A percentile compares a stretch with the other conserved stretches of the same genome.
Evolutionary conservation across 1,140 invertebrate genomes (phyloP).

Genomic region (Diorhabda carinulata): DNA sequence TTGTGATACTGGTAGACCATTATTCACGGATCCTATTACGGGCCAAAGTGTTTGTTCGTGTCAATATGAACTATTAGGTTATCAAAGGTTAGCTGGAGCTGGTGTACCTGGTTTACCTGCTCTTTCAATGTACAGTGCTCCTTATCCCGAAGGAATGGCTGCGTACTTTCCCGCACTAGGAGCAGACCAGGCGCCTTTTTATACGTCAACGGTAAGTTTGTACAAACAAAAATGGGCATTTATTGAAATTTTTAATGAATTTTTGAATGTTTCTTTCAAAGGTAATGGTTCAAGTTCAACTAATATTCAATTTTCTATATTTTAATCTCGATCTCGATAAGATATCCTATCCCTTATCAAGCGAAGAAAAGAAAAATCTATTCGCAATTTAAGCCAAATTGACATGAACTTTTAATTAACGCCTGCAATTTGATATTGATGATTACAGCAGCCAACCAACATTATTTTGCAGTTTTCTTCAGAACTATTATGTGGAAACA

Average conservation of each 20-base stretch:
- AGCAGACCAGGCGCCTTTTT: constrained; percentile 77
- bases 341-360: too few species aligned
- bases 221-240: neutral
- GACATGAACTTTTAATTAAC: too few species aligned
- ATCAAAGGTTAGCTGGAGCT: constrained; percentile 67
- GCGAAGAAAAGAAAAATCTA: too few species aligned
- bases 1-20: constrained; percentile 86
- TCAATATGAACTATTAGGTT: constrained; percentile 78
- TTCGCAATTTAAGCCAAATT: too few species aligned
- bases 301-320: too few species aligned
- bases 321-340: too few species aligned
- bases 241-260: neutral
- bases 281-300: too few species aligned
- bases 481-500: too few species aligned
- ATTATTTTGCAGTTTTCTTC: too few species aligned
- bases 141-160: constrained; percentile 72
- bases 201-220: constrained; percentile 71
- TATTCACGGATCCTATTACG: constrained; percentile 88
- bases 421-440: too few species aligned
- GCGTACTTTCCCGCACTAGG: constrained; percentile 77
- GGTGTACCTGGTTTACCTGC: constrained; percentile 53
- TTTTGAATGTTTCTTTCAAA: too few species aligned
- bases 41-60: constrained; percentile 91
- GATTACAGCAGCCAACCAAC: too few species aligned
- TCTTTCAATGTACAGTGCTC: constrained; percentile 72